phyloP scores from a whole-genome alignment of 1,140 invertebrate species.

The Colletes latitarsis region DNA sequence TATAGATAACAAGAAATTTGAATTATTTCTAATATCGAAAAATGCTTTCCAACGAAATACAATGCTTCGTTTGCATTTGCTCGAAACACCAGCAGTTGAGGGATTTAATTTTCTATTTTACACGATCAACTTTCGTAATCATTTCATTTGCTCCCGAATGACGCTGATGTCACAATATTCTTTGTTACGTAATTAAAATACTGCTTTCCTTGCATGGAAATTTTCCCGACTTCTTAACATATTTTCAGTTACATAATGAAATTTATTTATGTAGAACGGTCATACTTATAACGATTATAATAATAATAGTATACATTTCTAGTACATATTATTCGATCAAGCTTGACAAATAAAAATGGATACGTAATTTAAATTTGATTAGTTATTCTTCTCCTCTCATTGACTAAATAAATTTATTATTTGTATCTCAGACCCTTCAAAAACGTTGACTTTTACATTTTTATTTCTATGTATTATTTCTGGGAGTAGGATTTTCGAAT shows the following conservation, averaged over 20 bases:
- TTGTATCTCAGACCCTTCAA: no score
- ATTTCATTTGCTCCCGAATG: background rate
- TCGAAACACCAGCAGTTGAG: no score
- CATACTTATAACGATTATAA: background rate
- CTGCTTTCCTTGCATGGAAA: conserved; percentile 1
- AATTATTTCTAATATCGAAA: background rate
- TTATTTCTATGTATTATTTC: no score
- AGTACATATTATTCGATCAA: no score
- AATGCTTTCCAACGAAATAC: background rate
- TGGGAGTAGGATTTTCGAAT: no score
- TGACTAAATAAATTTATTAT: no score
- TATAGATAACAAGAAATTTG: no score
- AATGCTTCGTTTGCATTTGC: background rate
- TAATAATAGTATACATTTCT: background rate
- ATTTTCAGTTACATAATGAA: conserved; percentile 1
- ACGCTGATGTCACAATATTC: background rate
- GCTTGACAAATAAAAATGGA: no score
- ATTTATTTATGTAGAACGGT: no score
- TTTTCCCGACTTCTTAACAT: background rate
- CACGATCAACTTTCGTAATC: background rate
- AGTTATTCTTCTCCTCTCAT: no score
- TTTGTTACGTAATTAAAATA: conserved; percentile 11
- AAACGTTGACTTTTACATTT: no score
- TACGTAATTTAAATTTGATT: no score
- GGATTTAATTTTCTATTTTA: background rate